These are phyloP conservation scores for Takifugu bimaculatus DNA, from an alignment of 2,113 vertebrate species.

Conservation along the genomic window DNA sequence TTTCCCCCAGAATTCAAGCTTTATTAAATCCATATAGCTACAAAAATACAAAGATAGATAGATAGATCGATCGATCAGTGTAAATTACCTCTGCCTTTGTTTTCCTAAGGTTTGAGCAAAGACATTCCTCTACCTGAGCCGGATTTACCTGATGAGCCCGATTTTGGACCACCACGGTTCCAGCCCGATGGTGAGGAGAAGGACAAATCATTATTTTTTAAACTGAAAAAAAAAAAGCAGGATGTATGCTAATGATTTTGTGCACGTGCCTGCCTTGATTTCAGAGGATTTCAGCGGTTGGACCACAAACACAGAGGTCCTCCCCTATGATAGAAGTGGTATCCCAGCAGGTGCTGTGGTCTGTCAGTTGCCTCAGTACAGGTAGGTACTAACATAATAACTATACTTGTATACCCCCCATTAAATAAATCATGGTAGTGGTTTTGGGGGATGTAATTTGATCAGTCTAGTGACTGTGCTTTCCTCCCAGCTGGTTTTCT, in stretches of 20 bases:
- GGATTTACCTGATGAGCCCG: slow-evolving; percentile 30
- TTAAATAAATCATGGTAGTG: neutral
- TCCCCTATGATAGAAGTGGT: slow-evolving; percentile 63
- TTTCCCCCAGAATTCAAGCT: no score
- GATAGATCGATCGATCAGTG: no score
- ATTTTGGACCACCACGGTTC: slow-evolving; percentile 50
- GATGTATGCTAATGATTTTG: neutral
- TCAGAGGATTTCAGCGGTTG: slow-evolving; percentile 79
- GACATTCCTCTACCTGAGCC: slow-evolving; percentile 61
- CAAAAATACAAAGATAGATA: no score
- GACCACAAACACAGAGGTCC: slow-evolving; percentile 65
- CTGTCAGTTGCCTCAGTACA: slow-evolving; percentile 61
- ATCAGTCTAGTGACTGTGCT: neutral
- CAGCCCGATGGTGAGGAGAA: slow-evolving; percentile 58
- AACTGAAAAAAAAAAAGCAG: neutral
- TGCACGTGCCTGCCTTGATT: neutral
- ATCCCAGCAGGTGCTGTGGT: slow-evolving; percentile 58
- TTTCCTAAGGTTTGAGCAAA: slow-evolving; percentile 56
- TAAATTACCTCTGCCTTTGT: slow-evolving; percentile 1
- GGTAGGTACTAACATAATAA: slow-evolving; percentile 41
- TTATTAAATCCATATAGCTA: no score
- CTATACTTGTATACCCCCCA: neutral
- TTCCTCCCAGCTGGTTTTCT: slow-evolving; percentile 78
- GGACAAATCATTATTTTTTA: neutral
- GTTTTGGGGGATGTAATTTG: neutral